A percentile compares a stretch with the other conserved stretches of the same genome.
Evolutionary conservation across 2,888 invertebrate genomes (phyloP).

Genomic region (Urechis unicinctus): DNA sequence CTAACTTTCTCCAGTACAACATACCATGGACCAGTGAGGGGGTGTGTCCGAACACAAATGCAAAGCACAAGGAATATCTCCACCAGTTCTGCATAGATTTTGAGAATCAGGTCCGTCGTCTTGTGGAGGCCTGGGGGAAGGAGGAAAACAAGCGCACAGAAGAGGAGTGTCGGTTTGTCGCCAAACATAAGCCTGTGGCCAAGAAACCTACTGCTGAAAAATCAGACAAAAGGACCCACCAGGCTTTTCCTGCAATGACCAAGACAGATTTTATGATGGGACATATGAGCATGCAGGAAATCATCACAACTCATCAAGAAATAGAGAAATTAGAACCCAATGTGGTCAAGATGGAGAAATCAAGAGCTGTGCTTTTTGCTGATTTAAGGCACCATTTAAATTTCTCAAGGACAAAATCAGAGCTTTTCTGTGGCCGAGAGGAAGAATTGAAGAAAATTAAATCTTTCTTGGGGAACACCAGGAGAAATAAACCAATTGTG

Average conservation of each 20-base stretch:
- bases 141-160: background rate
- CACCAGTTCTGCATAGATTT: background rate
- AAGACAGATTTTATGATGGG: constrained; percentile 1
- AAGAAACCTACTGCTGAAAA: background rate
- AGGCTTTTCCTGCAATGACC: background rate
- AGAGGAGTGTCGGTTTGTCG: background rate
- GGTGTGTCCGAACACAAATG: background rate
- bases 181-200: background rate
- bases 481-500: constrained; percentile 1
- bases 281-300: background rate
- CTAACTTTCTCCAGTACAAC: background rate
- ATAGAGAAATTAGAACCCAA: background rate
- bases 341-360: background rate
- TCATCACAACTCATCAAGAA: background rate
- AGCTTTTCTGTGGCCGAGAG: constrained; percentile 16
- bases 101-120: background rate
- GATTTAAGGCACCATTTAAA: constrained; percentile 8
- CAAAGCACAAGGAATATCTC: background rate
- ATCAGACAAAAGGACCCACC: background rate
- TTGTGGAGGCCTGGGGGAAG: background rate
- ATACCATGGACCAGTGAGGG: background rate
- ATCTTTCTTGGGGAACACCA: background rate
- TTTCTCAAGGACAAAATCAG: constrained; percentile 7
- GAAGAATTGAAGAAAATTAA: constrained; percentile 2
- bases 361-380: background rate